phyloP scores from a whole-genome alignment of 2,888 invertebrate species.

The Atrina japonica region DNA sequence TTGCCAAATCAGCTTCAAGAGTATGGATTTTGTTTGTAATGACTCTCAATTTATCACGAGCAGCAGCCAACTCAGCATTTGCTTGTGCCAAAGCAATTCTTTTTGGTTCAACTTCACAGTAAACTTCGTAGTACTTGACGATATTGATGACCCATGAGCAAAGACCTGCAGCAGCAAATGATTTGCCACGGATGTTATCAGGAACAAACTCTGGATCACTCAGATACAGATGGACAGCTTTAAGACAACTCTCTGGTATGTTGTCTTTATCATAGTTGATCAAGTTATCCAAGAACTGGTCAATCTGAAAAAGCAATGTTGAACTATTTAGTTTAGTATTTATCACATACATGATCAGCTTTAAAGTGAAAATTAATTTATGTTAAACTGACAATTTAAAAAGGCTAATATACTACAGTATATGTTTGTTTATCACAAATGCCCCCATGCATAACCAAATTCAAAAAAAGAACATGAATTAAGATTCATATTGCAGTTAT shows the following conservation, averaged over 20 bases:
- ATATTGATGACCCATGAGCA: slow-evolving; percentile 99
- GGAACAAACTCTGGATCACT: slow-evolving; percentile 97
- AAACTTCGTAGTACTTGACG: slow-evolving; percentile 95
- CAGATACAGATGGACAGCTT: slow-evolving; percentile 95
- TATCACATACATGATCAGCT: no score
- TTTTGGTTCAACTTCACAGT: slow-evolving; percentile 87
- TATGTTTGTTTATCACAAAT: no score
- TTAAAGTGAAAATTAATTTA: no score
- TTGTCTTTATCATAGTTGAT: slow-evolving; percentile 98
- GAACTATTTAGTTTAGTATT: no score
- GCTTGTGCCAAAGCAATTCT: slow-evolving; percentile 94
- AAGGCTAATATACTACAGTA: no score
- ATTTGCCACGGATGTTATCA: slow-evolving; percentile 94
- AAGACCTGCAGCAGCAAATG: slow-evolving; percentile 94
- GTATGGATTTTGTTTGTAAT: slow-evolving; percentile 95
- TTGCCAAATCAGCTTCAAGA: slow-evolving; percentile 92
- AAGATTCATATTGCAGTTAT: no score
- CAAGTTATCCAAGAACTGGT: slow-evolving; percentile 92
- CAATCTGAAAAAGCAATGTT: no score
- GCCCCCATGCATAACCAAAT: no score
- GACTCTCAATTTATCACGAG: slow-evolving; percentile 91
- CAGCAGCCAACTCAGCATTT: slow-evolving; percentile 94
- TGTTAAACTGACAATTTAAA: no score
- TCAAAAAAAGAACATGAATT: no score
- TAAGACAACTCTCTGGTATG: slow-evolving; percentile 95